phyloP scores from a whole-genome alignment of 2,797 vertebrate species.

The Acridotheres tristis region DNA sequence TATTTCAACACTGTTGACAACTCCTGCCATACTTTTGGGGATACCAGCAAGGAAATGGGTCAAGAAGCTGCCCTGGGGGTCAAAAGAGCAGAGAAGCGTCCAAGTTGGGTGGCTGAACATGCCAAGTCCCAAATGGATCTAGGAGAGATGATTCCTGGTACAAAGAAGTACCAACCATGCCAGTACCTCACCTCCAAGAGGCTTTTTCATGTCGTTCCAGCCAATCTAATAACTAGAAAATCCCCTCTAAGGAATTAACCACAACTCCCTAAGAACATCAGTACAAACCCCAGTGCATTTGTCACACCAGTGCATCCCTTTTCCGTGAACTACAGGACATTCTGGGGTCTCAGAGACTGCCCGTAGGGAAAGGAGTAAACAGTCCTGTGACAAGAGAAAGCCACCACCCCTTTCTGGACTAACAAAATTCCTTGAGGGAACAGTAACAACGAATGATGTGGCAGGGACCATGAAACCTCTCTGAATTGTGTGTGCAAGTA shows the following conservation, averaged over 20 bases:
- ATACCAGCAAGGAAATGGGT: neutral
- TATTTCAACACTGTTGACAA: neutral
- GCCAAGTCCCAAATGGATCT: neutral
- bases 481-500: neutral
- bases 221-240: neutral
- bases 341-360: neutral
- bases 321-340: neutral
- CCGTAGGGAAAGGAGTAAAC: neutral
- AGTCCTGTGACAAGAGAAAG: rapidly evolving
- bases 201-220: neutral
- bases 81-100: neutral
- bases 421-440: neutral
- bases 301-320: neutral
- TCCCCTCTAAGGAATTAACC: neutral
- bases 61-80: rapidly evolving
- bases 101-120: neutral
- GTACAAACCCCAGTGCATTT: neutral
- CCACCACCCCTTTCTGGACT: rapidly evolving
- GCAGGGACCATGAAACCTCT: neutral
- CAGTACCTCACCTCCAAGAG: neutral
- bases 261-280: neutral
- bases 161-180: neutral
- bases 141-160: neutral
- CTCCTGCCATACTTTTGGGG: rapidly evolving
- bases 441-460: rapidly evolving